Evolutionary conservation across 2,113 vertebrate genomes (phyloP), one percentile per base, ranked within the genome.

Genomic region (Sterna hirundo): DNA sequence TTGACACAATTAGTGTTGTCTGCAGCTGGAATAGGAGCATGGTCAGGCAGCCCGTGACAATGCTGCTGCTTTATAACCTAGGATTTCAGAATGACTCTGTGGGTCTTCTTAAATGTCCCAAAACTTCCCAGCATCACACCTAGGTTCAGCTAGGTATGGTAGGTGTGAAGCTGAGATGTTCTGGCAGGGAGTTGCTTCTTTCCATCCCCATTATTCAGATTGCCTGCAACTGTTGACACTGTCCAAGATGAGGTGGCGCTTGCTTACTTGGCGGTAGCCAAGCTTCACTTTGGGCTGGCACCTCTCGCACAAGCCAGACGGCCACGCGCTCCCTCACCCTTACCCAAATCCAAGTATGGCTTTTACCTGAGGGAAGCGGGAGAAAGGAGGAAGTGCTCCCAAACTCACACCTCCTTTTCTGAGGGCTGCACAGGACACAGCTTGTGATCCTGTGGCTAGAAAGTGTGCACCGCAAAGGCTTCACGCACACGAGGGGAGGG

Each of bases 311-410:
- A 36, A 44, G 38, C 34, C 51, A 77, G 25, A 44, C 55, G 11
- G n/a, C 10, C 34, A 12, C 15, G 60, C 22, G 11, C 2, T 47
- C 10, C 34, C 17, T 64, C 38, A 57, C 0, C 0, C 30, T 72
- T 42, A 42, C 7, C 11, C 64, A 88, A 27, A 74, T 44, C 83
- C 25, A 71, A 44, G 51, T 10, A 32, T 15, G 13, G 32, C 18
- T 86, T 3, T 88, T 47, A 55, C 18, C n/a, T 58, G 79, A 88
- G 52, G 29, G 65, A 64, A 77, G n/a, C 20, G 17, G 27, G 10
- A 70, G 27, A 65, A 90, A 40, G n/a, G 15, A 79, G 9, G 32
- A 54, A 54, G 23, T 49, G 54, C 21, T 81, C n/a, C 42, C 9
- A 13, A 55, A 66, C 36, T 83, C 34, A 14, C 8, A 23, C 1